Evolutionary conservation across 2,113 vertebrate species (phyloP).

Genomic region (Neodon shergylaensis): DNA sequence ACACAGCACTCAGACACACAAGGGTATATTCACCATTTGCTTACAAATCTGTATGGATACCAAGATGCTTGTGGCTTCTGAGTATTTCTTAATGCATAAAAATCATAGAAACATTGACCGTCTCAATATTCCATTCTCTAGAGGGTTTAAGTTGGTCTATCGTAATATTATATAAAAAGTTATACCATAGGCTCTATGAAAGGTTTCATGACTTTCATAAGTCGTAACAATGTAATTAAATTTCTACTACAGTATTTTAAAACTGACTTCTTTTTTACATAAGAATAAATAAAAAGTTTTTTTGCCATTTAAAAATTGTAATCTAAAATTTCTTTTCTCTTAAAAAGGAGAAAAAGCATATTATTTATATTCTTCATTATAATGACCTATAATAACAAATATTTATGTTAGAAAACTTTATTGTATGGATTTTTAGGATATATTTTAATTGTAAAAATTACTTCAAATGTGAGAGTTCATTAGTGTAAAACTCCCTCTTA

Average conservation of each 20-base stretch:
- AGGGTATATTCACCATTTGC: background rate
- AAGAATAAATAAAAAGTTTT: background rate
- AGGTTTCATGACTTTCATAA: background rate
- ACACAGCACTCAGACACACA: background rate
- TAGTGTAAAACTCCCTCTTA: background rate
- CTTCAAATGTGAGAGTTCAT: background rate
- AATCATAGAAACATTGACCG: background rate
- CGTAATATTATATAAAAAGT: background rate
- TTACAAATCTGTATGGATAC: background rate
- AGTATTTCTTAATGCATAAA: constrained; percentile 13
- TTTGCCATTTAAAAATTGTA: background rate
- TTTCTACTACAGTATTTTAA: background rate
- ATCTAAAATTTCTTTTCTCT: background rate
- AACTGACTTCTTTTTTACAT: background rate
- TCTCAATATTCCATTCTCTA: background rate
- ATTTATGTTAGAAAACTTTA: background rate
- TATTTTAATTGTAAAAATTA: background rate
- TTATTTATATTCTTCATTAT: background rate
- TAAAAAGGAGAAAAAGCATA: background rate
- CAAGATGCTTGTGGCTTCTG: background rate
- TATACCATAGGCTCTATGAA: background rate
- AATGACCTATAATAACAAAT: background rate
- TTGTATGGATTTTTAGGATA: background rate
- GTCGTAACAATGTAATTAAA: background rate
- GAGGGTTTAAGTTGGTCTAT: background rate